These are phyloP conservation scores for Conus canariensis DNA, from an alignment of 2,888 invertebrate genomes.

Conservation along the genomic window DNA sequence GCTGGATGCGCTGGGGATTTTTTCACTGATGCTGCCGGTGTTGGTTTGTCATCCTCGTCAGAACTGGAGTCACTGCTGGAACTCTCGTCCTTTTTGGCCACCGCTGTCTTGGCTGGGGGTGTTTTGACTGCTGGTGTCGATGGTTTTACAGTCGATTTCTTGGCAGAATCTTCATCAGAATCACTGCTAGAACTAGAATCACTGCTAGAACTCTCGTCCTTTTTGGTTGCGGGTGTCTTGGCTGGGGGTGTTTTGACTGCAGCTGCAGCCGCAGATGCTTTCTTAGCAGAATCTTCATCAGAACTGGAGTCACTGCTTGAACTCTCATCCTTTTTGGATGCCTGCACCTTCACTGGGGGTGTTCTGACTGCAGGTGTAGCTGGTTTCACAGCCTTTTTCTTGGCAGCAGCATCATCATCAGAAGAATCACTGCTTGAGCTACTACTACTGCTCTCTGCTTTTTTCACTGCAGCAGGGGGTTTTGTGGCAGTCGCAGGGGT, in stretches of 20 bases:
- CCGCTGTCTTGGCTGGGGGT: slow-evolving; percentile 35
- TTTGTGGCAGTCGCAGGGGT: slow-evolving; percentile 1
- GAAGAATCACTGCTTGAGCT: slow-evolving; percentile 44
- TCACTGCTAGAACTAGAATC: neutral
- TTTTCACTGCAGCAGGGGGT: slow-evolving; percentile 14
- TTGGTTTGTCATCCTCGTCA: neutral
- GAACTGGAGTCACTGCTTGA: slow-evolving; percentile 57
- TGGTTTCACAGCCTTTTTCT: slow-evolving; percentile 34
- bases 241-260: slow-evolving; percentile 43
- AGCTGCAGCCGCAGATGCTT: neutral
- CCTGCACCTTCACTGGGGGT: too few species aligned
- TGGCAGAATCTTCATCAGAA: slow-evolving; percentile 44
- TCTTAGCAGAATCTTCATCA: slow-evolving; percentile 38
- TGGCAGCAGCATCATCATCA: slow-evolving; percentile 44
- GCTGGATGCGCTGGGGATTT: neutral
- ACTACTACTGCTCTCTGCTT: slow-evolving; percentile 44
- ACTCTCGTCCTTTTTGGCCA: slow-evolving; percentile 33
- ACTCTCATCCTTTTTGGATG: slow-evolving; percentile 36
- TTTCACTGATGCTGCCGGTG: neutral
- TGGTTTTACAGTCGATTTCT: slow-evolving; percentile 40
- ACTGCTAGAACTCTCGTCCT: slow-evolving; percentile 30
- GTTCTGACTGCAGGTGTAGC: neutral
- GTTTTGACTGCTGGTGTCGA: slow-evolving; percentile 48
- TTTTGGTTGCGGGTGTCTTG: slow-evolving; percentile 31
- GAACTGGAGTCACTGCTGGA: slow-evolving; percentile 16